Evolutionary conservation across 37 sponge, comb jelly and placozoan genomes (phyloP), one percentile per base, ranked within the genome.

Genomic region (Beroe ovata): DNA sequence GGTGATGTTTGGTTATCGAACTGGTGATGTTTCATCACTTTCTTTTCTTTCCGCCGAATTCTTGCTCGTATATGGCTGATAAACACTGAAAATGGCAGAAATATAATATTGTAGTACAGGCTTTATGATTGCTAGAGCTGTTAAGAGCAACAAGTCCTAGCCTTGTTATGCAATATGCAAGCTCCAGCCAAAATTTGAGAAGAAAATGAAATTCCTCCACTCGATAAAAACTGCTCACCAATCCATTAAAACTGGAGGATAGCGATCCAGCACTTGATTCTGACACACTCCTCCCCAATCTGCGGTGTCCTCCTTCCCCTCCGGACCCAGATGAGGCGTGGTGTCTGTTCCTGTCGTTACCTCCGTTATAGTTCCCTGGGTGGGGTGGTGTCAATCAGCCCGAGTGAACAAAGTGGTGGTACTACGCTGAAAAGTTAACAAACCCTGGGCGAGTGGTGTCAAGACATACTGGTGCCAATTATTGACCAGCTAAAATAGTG

Each of bases 281-380:
- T 62, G 63, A 62, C 21, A 62, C 4, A 62, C 63, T 62, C 63
- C 63, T 62, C 21, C 63, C 29, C 6, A 28, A 62, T 23, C 29
- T 14, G 4, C 63, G 8, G 29, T 62, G 63, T 4, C 63, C 63
- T 6, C 54, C 54, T 11, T 47, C n/a, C n/a, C n/a, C 54, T 25
- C 28, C 23, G 4, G 63, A 62, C 4, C 63, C 63, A 62, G 63
- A 62, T 8, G 63, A 62, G 63, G 63, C 63, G 23, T 8, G 21
- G 63, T 62, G 63, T 62, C 63, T 62, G 63, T 62, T 62, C 4
- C 63, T 4, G 63, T 62, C 63, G 29, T 25, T 28, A 23, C 21
- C 21, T 62, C 63, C 63, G 8, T 23, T 23, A 23, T 62, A 62
- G 29, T 62, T 62, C 20, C 29, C 63, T 62, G 63, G 29, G 29